Evolutionary conservation across 2,113 vertebrate genomes (phyloP).

Genomic region (Trogon melanurus): DNA sequence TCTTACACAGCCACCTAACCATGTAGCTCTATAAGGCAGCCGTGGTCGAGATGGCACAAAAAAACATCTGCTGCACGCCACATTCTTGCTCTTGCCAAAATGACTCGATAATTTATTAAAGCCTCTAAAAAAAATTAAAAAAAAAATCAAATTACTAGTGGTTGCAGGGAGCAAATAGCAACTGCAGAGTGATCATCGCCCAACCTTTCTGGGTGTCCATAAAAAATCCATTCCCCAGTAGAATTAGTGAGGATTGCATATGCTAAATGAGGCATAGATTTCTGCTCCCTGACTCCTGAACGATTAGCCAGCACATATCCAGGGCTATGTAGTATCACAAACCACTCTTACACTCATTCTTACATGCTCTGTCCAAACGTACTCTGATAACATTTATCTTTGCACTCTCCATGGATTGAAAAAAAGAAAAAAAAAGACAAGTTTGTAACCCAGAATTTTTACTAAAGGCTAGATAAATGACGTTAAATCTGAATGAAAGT

Average conservation of each 20-base stretch:
- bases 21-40: background rate
- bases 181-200: background rate
- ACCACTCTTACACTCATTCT: background rate
- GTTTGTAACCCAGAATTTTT: background rate
- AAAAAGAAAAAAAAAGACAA: background rate
- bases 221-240: background rate
- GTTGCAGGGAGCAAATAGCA: background rate
- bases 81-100: background rate
- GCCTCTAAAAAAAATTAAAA: background rate
- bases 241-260: background rate
- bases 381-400: slow-evolving; percentile 24
- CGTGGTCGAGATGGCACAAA: background rate
- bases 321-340: background rate
- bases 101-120: background rate
- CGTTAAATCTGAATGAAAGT: background rate
- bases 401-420: background rate
- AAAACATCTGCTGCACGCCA: background rate
- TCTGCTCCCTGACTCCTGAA: background rate
- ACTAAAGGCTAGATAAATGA: slow-evolving; percentile 1
- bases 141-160: background rate
- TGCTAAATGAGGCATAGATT: background rate
- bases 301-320: background rate
- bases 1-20: background rate
- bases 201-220: background rate
- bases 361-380: background rate